phyloP scores from a whole-genome alignment of 1,140 invertebrate species.

The Lucilia cuprina region DNA sequence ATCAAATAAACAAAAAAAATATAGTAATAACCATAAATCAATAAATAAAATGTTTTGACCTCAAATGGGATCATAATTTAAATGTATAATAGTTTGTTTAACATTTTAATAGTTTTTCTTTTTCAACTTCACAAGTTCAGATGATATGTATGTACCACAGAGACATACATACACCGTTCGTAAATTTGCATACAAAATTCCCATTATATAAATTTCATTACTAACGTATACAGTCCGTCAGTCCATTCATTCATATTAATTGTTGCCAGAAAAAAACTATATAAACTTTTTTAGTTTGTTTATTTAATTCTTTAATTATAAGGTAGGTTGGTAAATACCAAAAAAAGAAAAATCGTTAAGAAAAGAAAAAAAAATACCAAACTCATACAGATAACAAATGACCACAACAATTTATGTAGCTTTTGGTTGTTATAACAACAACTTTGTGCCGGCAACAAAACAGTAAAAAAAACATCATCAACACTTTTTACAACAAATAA shows the following conservation, averaged over 20 bases:
- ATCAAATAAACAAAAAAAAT: not conserved
- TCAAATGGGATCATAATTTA: not conserved
- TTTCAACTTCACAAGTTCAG: not conserved
- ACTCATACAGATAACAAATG: conserved; percentile 25
- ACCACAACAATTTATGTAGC: conserved; percentile 23
- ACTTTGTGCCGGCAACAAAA: not conserved
- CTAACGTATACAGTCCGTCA: not conserved
- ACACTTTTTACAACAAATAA: not conserved
- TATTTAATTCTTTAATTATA: conserved; percentile 35
- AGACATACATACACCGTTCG: not conserved
- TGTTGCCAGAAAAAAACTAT: not conserved
- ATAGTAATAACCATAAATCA: not conserved
- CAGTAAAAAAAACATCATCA: conserved; percentile 2
- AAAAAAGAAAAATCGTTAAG: not conserved
- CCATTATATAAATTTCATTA: conserved; percentile 17
- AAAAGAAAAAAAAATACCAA: too few relatives aligned
- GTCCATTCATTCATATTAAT: not conserved
- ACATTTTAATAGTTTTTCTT: not conserved
- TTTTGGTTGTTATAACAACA: conserved; percentile 30
- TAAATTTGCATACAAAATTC: conserved; percentile 15
- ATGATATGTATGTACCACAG: too few relatives aligned
- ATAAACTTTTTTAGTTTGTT: not conserved
- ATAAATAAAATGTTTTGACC: not conserved
- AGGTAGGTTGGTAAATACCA: conserved; percentile 22
- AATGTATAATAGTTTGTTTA: not conserved